A percentile compares a stretch with the other conserved stretches of the same genome.
phyloP scores from a whole-genome alignment of 2,888 invertebrate genomes.

The Tuberolachnus salignus region DNA sequence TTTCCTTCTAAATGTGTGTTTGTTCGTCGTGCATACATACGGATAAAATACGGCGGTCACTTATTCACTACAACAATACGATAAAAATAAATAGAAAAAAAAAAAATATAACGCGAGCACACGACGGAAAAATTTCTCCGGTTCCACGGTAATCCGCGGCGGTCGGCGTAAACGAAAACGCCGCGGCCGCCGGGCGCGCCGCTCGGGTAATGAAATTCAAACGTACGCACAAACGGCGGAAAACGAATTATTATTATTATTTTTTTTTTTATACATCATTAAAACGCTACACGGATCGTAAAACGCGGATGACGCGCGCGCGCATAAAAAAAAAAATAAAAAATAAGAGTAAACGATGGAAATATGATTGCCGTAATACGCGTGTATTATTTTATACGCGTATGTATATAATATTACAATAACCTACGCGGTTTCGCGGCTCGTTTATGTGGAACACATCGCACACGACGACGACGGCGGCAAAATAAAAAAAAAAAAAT shows the following conservation, averaged over 20 bases:
- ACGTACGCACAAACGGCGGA: neutral
- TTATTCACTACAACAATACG: too few relatives aligned
- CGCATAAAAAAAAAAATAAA: neutral
- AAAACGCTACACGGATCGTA: neutral
- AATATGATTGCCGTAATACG: too few relatives aligned
- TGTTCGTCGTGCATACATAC: too few relatives aligned
- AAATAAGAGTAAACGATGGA: too few relatives aligned
- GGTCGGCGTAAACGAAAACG: neutral
- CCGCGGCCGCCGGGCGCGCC: neutral
- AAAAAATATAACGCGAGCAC: neutral
- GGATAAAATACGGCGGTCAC: too few relatives aligned
- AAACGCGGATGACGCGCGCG: too few relatives aligned
- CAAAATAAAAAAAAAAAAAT: neutral
- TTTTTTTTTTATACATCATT: neutral
- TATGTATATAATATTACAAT: too few relatives aligned
- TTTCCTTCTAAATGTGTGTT: too few relatives aligned
- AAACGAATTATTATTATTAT: too few relatives aligned
- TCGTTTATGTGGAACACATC: neutral
- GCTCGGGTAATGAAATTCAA: neutral
- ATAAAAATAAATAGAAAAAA: slow-evolving; percentile 2
- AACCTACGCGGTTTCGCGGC: too few relatives aligned
- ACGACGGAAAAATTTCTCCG: slow-evolving; percentile 10
- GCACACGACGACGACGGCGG: neutral
- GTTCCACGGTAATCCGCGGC: slow-evolving; percentile 26
- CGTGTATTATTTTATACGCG: neutral